phyloP scores from a whole-genome alignment of 1,140 invertebrate genomes.

The Pseudomyrmex pallidus region DNA sequence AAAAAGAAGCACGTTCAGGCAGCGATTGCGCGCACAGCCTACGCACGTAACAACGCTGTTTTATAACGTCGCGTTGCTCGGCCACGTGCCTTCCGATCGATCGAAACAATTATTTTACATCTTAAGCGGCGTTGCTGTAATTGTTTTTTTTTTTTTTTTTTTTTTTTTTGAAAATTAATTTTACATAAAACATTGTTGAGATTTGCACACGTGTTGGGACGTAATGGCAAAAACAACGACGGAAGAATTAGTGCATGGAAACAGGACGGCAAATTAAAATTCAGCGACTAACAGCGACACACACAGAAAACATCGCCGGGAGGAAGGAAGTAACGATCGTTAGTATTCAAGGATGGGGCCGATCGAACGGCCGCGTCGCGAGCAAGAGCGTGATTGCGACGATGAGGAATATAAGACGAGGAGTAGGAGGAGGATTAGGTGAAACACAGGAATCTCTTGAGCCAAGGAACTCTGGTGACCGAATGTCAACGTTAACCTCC shows the following conservation, averaged over 20 bases:
- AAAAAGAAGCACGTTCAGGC: constrained; percentile 45
- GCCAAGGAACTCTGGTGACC: constrained; percentile 79
- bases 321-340: constrained; percentile 82
- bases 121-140: background rate
- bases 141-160: no score
- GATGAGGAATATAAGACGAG: constrained; percentile 38
- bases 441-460: constrained; percentile 69
- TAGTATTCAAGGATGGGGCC: constrained; percentile 77
- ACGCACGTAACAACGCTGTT: constrained; percentile 72
- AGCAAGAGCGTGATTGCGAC: background rate
- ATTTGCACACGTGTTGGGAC: background rate
- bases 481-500: constrained; percentile 66
- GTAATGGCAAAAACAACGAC: background rate
- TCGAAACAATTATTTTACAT: constrained; percentile 58
- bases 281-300: constrained; percentile 74
- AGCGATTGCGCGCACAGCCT: constrained; percentile 62
- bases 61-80: constrained; percentile 60
- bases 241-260: constrained; percentile 69
- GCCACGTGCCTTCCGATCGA: constrained; percentile 69
- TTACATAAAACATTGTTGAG: background rate
- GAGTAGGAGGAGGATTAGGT: constrained; percentile 26
- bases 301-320: constrained; percentile 76
- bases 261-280: constrained; percentile 76
- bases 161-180: no score
- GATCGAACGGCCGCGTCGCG: constrained; percentile 46